Evolutionary conservation across 2,113 vertebrate species (phyloP).

Genomic region (Apistogramma diplotaenia): DNA sequence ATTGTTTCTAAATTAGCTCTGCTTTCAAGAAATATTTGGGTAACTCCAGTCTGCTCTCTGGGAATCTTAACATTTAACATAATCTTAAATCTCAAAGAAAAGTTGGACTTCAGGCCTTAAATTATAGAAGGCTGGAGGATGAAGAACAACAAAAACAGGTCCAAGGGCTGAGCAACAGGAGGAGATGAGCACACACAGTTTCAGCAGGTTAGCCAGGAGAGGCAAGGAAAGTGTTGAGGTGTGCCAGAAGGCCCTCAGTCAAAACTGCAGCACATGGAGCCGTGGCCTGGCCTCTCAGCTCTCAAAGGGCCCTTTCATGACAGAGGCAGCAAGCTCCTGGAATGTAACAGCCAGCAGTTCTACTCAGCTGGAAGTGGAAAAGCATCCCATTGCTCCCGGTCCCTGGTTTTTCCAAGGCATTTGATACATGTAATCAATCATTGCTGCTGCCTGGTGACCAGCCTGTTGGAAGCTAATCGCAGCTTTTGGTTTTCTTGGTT

Average conservation of each 20-base stretch:
- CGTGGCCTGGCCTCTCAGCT: constrained; percentile 55
- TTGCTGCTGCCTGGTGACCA: background rate
- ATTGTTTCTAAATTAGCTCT: background rate
- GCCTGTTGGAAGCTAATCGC: background rate
- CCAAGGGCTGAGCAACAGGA: background rate
- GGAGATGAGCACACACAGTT: background rate
- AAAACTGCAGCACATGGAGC: constrained; percentile 62
- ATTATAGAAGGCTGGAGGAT: constrained; percentile 11
- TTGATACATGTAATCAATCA: constrained; percentile 36
- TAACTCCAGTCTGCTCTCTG: constrained; percentile 7
- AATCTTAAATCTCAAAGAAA: background rate
- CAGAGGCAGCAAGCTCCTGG: constrained; percentile 48
- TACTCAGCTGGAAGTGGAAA: constrained; percentile 42
- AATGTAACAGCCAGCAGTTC: constrained; percentile 52
- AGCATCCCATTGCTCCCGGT: constrained; percentile 26
- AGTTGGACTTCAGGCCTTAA: background rate
- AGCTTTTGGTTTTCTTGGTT: background rate
- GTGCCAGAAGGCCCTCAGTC: constrained; percentile 67
- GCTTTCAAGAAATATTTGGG: constrained; percentile 8
- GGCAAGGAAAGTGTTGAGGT: constrained; percentile 58
- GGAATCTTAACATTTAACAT: no score
- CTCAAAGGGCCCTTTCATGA: constrained; percentile 77
- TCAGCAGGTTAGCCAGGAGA: constrained; percentile 21
- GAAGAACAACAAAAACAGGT: constrained; percentile 21
- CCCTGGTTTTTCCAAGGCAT: constrained; percentile 18